Base-by-base conservation (phyloP, 2,797 vertebrate species). In the Microctenopoma steveboyesi region DNA sequence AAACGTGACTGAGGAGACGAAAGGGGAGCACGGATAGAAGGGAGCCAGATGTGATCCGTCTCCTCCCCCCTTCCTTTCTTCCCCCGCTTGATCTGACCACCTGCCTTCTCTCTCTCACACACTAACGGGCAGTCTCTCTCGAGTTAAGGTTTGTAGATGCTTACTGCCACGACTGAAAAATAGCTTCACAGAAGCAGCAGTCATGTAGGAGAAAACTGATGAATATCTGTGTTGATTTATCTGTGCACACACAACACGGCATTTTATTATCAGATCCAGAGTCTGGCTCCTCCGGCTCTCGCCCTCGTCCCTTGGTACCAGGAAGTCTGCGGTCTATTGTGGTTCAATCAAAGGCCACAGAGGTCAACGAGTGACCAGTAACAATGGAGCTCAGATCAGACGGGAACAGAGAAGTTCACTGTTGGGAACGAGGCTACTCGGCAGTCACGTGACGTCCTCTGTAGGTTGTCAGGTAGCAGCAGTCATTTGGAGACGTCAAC, bases 351-450 rank as follows among this genome's bases (percentile, higher is more conserved):
- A 69, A 84, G 70, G 45, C 50, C 63, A 22, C 39, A 16, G 69
- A 79, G 82, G 75, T 76, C 77, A 62, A 60, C 75, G 43, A 76
- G 60, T 45, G 69, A 76, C 50, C 11, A 16, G 43, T 50, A 81
- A 90, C 88, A 91, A 90, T 84, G 76, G 79, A 22, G 13, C 76
- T 84, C 74, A 75, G 74, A 85, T 65, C 64, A 43, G 68, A 61
- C 18, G 52, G 59, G 72, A 70, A 87, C 81, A 83, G 60, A 74
- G 65, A 15, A 45, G 40, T 67, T 50, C 69, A 37, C 72, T 87
- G 88, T 86, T 45, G 14, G 56, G 56, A 64, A 68, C 85, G 72
- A 87, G 69, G 77, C 88, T 53, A 43, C 65, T 58, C 42, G 15
- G 76, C 66, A 49, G 40, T 28, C 60, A 30, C 54, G 18, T 18